These are phyloP conservation scores for Acrossocheilus wenchowensis DNA, from an alignment of 2,797 vertebrate species.

Conservation along the genomic window DNA sequence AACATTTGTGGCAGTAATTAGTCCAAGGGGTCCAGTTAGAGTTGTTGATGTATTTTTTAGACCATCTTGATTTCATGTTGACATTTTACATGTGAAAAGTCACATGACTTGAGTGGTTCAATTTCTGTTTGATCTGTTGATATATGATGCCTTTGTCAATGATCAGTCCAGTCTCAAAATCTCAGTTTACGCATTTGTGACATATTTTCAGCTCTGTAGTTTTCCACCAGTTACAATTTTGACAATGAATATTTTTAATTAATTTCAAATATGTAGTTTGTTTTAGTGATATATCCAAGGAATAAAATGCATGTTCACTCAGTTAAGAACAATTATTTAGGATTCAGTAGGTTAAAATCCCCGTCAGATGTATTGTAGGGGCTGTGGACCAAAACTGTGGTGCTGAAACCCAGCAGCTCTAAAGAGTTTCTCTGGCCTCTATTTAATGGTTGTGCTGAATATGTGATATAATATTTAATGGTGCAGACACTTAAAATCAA, in stretches of 20 bases:
- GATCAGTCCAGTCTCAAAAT: background rate
- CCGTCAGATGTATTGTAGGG: background rate
- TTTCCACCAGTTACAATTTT: background rate
- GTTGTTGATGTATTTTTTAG: background rate
- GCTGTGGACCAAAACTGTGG: slow-evolving; percentile 29
- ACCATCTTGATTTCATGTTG: background rate
- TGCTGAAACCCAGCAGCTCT: slow-evolving; percentile 11
- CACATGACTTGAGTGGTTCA: background rate
- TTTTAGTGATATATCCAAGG: background rate
- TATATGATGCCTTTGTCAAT: background rate
- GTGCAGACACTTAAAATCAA: background rate
- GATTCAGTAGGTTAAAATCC: background rate
- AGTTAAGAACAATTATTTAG: background rate
- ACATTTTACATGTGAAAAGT: background rate
- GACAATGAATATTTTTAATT: background rate
- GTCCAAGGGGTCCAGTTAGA: background rate
- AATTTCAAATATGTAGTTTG: background rate
- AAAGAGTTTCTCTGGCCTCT: background rate
- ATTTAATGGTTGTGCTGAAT: background rate
- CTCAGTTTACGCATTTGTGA: background rate
- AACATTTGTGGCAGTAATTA: background rate
- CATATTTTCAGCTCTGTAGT: background rate
- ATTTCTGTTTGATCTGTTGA: background rate
- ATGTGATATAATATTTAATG: background rate
- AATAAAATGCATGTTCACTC: background rate